phyloP scores from a whole-genome alignment of 2,888 invertebrate genomes.

The Lathronympha strigana region DNA sequence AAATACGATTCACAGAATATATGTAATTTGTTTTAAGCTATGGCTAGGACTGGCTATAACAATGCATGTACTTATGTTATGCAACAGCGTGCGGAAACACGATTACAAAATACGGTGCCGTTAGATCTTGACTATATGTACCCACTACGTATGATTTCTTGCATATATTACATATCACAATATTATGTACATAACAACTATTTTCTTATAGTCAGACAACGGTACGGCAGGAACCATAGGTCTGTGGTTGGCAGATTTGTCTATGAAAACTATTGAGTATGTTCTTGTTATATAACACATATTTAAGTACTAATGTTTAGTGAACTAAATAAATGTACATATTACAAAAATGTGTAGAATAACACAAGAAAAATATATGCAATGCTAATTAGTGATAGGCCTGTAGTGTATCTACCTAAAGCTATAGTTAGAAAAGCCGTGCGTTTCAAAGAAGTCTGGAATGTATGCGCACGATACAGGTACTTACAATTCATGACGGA shows the following conservation, averaged over 20 bases:
- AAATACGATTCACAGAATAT: constrained; percentile 63
- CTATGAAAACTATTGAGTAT: constrained; percentile 34
- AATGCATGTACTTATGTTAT: constrained; percentile 30
- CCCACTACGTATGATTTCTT: constrained; percentile 42
- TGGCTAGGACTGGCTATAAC: constrained; percentile 29
- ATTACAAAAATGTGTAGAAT: constrained; percentile 10
- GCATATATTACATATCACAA: constrained; percentile 50
- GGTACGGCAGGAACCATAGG: constrained; percentile 1
- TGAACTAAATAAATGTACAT: constrained; percentile 16
- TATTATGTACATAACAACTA: constrained; percentile 38
- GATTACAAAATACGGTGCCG: constrained; percentile 51
- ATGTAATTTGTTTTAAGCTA: constrained; percentile 45
- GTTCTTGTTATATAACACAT: constrained; percentile 21
- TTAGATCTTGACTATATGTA: constrained; percentile 47
- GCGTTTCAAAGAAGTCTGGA: constrained; percentile 43
- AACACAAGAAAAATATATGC: constrained; percentile 44
- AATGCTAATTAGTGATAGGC: constrained; percentile 69
- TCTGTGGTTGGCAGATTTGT: constrained; percentile 24
- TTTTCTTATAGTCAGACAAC: constrained; percentile 9
- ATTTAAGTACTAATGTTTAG: constrained; percentile 33
- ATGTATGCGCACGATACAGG: constrained; percentile 42
- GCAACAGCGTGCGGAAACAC: constrained; percentile 45
- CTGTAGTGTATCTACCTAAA: constrained; percentile 46
- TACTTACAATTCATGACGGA: constrained; percentile 20
- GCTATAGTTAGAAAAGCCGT: constrained; percentile 32